Percentiles rank a stretch among this genome's conserved stretches.
These are phyloP conservation scores for Zaprionus bogoriensis DNA, from an alignment of 2,888 invertebrate genomes.

Conservation along the genomic window DNA sequence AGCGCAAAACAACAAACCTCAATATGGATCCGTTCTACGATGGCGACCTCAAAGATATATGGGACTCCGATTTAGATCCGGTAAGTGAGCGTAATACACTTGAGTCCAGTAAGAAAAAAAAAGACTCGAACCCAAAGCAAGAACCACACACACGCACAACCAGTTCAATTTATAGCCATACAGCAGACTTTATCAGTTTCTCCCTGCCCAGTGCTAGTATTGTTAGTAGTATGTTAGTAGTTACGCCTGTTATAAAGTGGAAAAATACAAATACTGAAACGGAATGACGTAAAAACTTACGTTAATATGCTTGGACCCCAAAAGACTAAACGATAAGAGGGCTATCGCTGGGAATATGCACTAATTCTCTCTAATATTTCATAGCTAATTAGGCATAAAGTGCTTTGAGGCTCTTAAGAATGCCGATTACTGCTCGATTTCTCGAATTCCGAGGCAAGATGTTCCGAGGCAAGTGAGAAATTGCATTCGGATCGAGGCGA, in stretches of 20 bases:
- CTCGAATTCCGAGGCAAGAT: neutral
- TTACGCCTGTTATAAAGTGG: neutral
- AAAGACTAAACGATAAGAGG: neutral
- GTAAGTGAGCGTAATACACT: slow-evolving; percentile 84
- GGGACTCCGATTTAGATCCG: slow-evolving; percentile 93
- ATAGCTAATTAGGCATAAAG: neutral
- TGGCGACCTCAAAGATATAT: slow-evolving; percentile 90
- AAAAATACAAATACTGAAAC: neutral
- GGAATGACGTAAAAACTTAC: neutral
- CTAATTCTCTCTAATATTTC: neutral
- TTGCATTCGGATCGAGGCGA: slow-evolving; percentile 29
- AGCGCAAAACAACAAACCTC: slow-evolving; percentile 51
- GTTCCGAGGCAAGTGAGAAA: slow-evolving; percentile 18
- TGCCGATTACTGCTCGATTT: too few species aligned
- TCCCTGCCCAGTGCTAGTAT: too few species aligned
- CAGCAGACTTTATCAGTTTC: neutral
- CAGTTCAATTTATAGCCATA: neutral
- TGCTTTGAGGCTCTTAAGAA: slow-evolving; percentile 9
- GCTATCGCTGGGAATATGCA: neutral
- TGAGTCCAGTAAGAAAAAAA: neutral
- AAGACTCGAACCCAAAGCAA: too few species aligned
- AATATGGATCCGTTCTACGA: slow-evolving; percentile 90
- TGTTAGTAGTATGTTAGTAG: too few species aligned
- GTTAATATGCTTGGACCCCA: too few species aligned
- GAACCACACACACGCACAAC: neutral